Percentiles rank a stretch among this genome's conserved stretches.
phyloP scores from a whole-genome alignment of 2,113 vertebrate species.

The Scytalopus superciliaris region DNA sequence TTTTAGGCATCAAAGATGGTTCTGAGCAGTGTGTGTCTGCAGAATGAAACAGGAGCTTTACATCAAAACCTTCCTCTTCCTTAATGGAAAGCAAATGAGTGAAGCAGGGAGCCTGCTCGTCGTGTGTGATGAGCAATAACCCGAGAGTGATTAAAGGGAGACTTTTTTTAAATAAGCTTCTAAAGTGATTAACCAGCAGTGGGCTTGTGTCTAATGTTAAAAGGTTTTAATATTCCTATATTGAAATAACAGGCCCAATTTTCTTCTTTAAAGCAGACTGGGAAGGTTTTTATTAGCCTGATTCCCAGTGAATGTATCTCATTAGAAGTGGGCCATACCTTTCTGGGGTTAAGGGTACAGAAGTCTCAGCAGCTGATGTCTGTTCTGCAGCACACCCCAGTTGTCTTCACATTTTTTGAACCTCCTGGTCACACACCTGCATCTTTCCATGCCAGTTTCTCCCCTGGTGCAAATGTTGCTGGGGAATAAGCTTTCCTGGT shows the following conservation, averaged over 20 bases:
- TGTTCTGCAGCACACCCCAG: neutral
- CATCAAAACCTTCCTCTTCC: slow-evolving; percentile 10
- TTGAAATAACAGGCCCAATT: neutral
- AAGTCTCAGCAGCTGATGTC: neutral
- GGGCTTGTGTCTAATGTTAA: neutral
- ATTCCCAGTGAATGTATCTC: neutral
- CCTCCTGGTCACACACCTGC: neutral
- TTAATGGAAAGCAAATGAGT: slow-evolving; percentile 36
- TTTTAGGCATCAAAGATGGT: slow-evolving; percentile 23
- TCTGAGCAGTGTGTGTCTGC: slow-evolving; percentile 19
- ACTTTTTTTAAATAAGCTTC: neutral
- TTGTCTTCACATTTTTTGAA: neutral
- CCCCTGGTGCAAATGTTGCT: neutral
- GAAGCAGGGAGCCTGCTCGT: neutral
- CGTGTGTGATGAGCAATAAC: neutral
- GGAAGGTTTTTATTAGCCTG: neutral
- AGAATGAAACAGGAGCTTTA: slow-evolving; percentile 12
- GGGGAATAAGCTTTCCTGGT: neutral
- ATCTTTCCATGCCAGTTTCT: neutral
- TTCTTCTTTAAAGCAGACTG: neutral
- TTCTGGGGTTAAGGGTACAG: neutral
- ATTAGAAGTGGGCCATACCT: neutral
- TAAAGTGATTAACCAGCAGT: neutral
- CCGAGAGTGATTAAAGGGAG: neutral
- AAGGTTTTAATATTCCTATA: neutral